Conservation (phyloP, 1,140 invertebrate genomes). For the Metopolophium dirhodum region DNA sequence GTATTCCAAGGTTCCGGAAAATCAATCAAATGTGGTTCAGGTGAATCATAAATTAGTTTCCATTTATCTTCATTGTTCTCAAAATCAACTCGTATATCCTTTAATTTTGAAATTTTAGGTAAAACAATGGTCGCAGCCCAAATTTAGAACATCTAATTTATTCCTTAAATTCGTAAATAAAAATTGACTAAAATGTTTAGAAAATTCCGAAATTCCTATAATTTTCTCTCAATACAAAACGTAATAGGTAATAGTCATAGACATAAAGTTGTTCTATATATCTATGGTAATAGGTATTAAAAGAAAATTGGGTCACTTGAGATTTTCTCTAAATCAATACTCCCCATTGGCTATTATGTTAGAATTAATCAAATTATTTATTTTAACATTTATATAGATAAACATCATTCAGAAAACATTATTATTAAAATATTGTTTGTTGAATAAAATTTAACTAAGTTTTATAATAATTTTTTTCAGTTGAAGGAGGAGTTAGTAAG, state of each 20-base stretch:
- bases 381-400: neutral
- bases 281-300: neutral
- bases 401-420: neutral
- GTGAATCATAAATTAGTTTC: slow-evolving; percentile 77
- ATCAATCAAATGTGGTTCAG: slow-evolving; percentile 71
- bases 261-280: too few species aligned
- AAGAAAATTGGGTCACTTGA: neutral
- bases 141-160: too few species aligned
- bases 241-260: too few species aligned
- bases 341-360: neutral
- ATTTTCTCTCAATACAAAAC: neutral
- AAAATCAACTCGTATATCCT: slow-evolving; percentile 71
- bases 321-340: neutral
- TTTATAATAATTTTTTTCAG: too few species aligned
- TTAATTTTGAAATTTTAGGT: slow-evolving; percentile 42
- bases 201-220: neutral
- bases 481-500: too few species aligned
- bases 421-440: too few species aligned
- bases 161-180: too few species aligned
- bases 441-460: too few species aligned
- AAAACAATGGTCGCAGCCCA: too few species aligned
- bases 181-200: neutral
- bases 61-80: slow-evolving; percentile 69
- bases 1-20: slow-evolving; percentile 75
- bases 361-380: neutral